A percentile compares a stretch with the other conserved stretches of the same genome.
Conservation (phyloP, 2,797 vertebrate genomes). For the Hozukius guyotensis region DNA sequence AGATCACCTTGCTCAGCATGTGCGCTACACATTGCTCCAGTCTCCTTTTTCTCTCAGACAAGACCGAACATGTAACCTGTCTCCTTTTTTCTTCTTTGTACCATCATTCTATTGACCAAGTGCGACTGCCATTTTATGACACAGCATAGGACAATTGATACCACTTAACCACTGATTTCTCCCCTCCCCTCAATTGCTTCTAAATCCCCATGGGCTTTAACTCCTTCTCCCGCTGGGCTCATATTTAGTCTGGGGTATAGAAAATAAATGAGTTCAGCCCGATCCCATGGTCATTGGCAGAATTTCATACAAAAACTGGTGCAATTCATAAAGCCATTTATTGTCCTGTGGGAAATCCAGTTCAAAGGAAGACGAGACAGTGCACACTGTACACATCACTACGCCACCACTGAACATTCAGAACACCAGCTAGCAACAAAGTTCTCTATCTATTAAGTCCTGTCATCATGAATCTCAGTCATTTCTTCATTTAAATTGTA, state of each 20-base stretch:
- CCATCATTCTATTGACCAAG: slow-evolving; percentile 26
- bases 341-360: slow-evolving; percentile 4
- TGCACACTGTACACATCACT: too few species aligned
- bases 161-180: neutral
- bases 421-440: neutral
- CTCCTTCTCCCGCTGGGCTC: neutral
- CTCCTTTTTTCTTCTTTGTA: neutral
- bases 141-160: slow-evolving; percentile 25
- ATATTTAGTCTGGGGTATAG: slow-evolving; percentile 10
- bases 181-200: neutral
- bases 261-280: slow-evolving; percentile 34
- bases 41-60: neutral
- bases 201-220: neutral
- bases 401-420: neutral
- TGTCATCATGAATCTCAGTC: neutral
- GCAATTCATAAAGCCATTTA: neutral
- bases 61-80: neutral
- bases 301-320: slow-evolving; percentile 12
- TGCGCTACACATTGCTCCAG: neutral
- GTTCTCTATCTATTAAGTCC: neutral
- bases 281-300: slow-evolving; percentile 1
- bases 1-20: neutral
- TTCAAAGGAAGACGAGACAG: neutral
- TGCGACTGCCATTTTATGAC: slow-evolving; percentile 31
- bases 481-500: too few species aligned